Evolutionary conservation across 1,140 invertebrate genomes (phyloP).

Genomic region (Sweltsa coloradensis): DNA sequence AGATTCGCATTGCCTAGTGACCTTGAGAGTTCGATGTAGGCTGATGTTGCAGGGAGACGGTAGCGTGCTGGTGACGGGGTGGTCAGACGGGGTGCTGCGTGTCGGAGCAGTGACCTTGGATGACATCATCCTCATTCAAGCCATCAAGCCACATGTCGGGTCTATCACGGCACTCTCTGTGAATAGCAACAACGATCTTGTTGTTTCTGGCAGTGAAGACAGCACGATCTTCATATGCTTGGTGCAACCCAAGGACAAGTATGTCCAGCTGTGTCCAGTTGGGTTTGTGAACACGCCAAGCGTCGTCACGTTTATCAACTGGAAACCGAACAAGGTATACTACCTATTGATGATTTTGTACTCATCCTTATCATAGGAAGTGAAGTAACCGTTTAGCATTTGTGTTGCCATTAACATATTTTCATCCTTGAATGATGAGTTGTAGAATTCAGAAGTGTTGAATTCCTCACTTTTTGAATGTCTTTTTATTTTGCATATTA

Average conservation of each 20-base stretch:
- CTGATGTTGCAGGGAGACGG: no score
- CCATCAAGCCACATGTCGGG: slow-evolving; percentile 50
- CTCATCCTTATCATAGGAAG: no score
- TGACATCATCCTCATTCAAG: slow-evolving; percentile 34
- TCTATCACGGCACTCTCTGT: slow-evolving; percentile 17
- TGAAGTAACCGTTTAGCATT: no score
- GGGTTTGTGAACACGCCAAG: slow-evolving; percentile 49
- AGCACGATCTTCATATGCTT: slow-evolving; percentile 50
- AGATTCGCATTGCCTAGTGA: no score
- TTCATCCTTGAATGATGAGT: no score
- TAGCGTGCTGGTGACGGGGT: slow-evolving; percentile 51
- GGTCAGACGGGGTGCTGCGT: slow-evolving; percentile 58
- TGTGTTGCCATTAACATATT: no score
- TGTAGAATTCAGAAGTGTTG: no score
- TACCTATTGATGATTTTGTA: no score
- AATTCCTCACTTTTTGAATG: no score
- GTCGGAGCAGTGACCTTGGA: slow-evolving; percentile 30
- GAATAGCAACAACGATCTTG: slow-evolving; percentile 2
- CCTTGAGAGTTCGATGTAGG: no score
- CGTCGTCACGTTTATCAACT: slow-evolving; percentile 45
- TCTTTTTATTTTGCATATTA: no score
- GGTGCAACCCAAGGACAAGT: slow-evolving; percentile 27
- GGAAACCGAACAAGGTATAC: slow-evolving; percentile 41
- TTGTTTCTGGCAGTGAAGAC: slow-evolving; percentile 51
- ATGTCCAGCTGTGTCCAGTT: slow-evolving; percentile 40